A percentile compares a stretch with the other conserved stretches of the same genome.
phyloP scores from a whole-genome alignment of 2,113 vertebrate genomes.

The Microtus ochrogaster region DNA sequence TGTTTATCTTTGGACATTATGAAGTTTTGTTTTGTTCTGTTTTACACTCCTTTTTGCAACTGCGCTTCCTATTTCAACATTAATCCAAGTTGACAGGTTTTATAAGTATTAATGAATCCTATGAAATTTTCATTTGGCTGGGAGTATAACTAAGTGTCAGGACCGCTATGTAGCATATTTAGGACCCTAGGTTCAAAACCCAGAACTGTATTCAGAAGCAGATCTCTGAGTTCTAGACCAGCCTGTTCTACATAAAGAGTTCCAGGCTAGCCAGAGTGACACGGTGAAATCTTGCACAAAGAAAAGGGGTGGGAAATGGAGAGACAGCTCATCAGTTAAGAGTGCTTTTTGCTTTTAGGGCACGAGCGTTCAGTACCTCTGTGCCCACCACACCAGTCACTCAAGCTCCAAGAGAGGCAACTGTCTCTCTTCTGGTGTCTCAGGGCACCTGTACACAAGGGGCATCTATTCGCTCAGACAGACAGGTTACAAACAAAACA shows the following conservation, averaged over 20 bases:
- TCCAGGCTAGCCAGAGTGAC: background rate
- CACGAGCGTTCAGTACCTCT: background rate
- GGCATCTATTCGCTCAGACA: background rate
- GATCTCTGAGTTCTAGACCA: background rate
- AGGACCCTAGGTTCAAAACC: background rate
- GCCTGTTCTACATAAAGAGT: background rate
- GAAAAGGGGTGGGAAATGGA: background rate
- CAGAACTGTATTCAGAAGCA: background rate
- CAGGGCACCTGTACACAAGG: background rate
- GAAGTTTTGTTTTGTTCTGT: background rate
- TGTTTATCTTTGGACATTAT: background rate
- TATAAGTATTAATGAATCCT: constrained; percentile 1
- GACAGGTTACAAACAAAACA: background rate
- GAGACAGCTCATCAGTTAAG: background rate
- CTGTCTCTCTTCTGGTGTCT: background rate
- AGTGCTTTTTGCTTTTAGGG: background rate
- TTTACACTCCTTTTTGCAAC: constrained; percentile 32
- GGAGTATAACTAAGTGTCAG: background rate
- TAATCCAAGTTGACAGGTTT: constrained; percentile 14
- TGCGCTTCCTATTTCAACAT: background rate
- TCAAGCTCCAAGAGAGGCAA: background rate
- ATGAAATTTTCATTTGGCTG: background rate
- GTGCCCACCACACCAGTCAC: background rate
- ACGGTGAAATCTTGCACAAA: background rate
- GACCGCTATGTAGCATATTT: background rate